phyloP scores from a whole-genome alignment of 2,797 vertebrate species.

The Poecilia wingei region DNA sequence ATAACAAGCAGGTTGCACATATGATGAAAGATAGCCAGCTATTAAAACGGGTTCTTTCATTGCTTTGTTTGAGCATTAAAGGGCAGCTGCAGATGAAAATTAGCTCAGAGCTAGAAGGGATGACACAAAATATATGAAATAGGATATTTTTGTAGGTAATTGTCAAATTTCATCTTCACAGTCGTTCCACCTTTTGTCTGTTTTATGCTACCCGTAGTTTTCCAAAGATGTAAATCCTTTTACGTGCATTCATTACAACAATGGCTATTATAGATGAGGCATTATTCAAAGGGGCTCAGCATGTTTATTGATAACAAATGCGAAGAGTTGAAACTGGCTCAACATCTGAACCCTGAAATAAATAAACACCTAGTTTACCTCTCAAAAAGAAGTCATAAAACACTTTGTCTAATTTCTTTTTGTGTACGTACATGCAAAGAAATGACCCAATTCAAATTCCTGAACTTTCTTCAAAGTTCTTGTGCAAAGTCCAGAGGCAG shows the following conservation, averaged over 20 bases:
- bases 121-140: background rate
- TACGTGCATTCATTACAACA: background rate
- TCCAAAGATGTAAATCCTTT: background rate
- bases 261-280: background rate
- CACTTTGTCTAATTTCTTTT: background rate
- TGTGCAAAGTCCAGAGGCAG: background rate
- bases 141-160: background rate
- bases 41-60: slow-evolving; percentile 13
- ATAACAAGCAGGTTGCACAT: slow-evolving; percentile 12
- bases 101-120: slow-evolving; percentile 8
- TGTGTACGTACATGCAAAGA: background rate
- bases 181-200: background rate
- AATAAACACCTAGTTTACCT: background rate
- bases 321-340: background rate
- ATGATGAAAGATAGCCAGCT: slow-evolving; percentile 14
- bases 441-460: background rate
- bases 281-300: background rate
- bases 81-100: background rate
- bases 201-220: background rate
- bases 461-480: background rate
- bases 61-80: slow-evolving; percentile 11
- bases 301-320: background rate
- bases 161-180: background rate
- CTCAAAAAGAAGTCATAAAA: background rate
- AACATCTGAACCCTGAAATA: background rate